Base-by-base conservation (phyloP, 2,113 vertebrate genomes). In the Phycodurus eques region DNA sequence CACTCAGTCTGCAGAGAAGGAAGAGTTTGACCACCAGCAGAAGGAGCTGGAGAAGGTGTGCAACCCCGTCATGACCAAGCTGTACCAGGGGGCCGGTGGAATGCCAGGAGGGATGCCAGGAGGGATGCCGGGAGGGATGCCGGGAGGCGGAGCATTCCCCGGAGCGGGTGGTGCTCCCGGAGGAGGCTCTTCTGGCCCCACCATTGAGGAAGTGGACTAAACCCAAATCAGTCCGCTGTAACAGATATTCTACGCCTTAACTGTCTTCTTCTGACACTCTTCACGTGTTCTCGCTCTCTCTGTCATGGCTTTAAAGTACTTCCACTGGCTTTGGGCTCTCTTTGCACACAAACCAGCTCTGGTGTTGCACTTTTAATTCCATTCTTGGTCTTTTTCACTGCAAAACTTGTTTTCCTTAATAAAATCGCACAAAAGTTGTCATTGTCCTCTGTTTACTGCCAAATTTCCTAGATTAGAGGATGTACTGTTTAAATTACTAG, bases 21-120 rank as follows among this genome's bases (percentile, higher is more conserved):
- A 98, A 0, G 95, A 98, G 82, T 97, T 96, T 73, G 95, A 98
- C 75, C 95, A 98, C 71, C 95, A 97, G 75, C 96, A 96, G 90
- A 98, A 96, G 27, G 95, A 98, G 76, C 82, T 97, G 86, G 96
- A 98, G 86, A 92, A 91, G 74, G 13, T 93, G 49, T 93, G 92
- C 27, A 93, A 91, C 79, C 92, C 91, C 17, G 81, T 93, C 76
- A 87, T 93, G 80, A 92, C 91, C 79, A 93, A 92, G 71, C 84
- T 93, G 71, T 92, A 93, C 87, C 92, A 93, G 77, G 74, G 73
- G 67, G 74, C 90, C 0, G 91, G 90, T 0, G 89, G 88, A 1
- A 53, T 82, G 73, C 94, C 95, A 0, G 93, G 93, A 0, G 94
- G 93, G 0, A 53, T 82, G 73, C 94, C 95, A 0, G 93, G 93